These are phyloP conservation scores for Bos javanicus DNA, from an alignment of 2,113 vertebrate genomes.

Conservation along the genomic window DNA sequence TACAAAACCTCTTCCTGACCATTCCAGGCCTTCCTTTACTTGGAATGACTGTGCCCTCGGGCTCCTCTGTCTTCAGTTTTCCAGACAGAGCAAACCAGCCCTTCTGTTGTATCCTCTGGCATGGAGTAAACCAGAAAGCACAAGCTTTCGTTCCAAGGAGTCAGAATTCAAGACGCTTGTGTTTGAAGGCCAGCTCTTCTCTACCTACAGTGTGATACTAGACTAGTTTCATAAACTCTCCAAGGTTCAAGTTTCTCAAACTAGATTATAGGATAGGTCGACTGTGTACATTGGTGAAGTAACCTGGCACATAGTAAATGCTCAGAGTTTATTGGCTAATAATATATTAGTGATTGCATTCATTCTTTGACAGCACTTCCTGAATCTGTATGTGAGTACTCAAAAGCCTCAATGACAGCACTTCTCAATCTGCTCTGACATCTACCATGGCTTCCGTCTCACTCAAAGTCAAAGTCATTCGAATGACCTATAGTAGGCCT, in stretches of 20 bases:
- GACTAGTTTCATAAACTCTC: background rate
- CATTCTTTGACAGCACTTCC: background rate
- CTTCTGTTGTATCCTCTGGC: background rate
- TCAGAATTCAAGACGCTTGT: background rate
- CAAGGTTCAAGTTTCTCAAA: background rate
- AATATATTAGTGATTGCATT: background rate
- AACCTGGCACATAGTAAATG: background rate
- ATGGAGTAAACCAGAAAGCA: background rate
- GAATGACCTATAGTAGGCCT: background rate
- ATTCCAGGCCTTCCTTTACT: background rate
- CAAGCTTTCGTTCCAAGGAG: background rate
- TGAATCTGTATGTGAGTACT: background rate
- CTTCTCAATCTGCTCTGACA: background rate
- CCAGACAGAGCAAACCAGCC: background rate
- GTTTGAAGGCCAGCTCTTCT: background rate
- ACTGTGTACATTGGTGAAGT: background rate
- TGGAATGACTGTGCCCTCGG: background rate
- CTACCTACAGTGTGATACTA: rapidly evolving
- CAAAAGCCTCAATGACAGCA: background rate
- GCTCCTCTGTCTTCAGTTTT: background rate
- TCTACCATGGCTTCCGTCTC: background rate
- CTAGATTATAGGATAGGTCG: background rate
- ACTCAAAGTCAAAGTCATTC: background rate
- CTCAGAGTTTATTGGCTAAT: background rate
- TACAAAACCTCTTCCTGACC: background rate